Evolutionary conservation across 2,888 invertebrate genomes (phyloP), one percentile per base, ranked within the genome.

Genomic region (Alloscopus bannaensis): DNA sequence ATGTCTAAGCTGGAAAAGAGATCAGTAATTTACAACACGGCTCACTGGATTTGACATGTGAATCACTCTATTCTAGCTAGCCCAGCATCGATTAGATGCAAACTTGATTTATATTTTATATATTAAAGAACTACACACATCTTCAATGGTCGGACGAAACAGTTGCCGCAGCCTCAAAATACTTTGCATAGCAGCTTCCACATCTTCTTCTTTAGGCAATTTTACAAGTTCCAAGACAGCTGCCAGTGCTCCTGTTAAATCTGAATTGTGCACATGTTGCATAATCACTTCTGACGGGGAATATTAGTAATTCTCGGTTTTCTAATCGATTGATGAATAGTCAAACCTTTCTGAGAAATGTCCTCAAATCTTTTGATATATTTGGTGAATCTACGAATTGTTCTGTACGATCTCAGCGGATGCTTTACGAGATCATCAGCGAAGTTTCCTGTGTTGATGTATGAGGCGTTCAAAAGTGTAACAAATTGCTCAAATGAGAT

Each of bases 111-210:
- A n/a, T n/a, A n/a, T n/a, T n/a, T n/a, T n/a, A n/a, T n/a, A n/a
- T n/a, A n/a, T n/a, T n/a, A n/a, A n/a, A n/a, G n/a, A n/a, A n/a
- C n/a, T 2, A 13, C 66, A 26, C 50, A 83, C 83, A 42, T 83
- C 71, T 4, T 42, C 40, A 16, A 65, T 52, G 16, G 31, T 40
- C 1, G 81, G 24, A 11, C 52, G 57, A 20, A 71, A 83, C 2
- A 72, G 60, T 69, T 83, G 66, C 4, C 65, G 60, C 11, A 83
- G 45, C 50, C 83, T n/a, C 1, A 83, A 45, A 36, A 81, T 47
- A 20, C 50, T 72, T 16, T 59, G 24, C 52, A 79, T 72, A 8
- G 83, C 57, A 24, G 66, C 59, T 52, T 76, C 69, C n/a, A 83
- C n/a, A 60, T 83, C 83, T 0, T 79, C 50, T 4, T 36, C 1